Evolutionary conservation across 2,113 vertebrate genomes (phyloP).

Genomic region (Lichenostomus cassidix): DNA sequence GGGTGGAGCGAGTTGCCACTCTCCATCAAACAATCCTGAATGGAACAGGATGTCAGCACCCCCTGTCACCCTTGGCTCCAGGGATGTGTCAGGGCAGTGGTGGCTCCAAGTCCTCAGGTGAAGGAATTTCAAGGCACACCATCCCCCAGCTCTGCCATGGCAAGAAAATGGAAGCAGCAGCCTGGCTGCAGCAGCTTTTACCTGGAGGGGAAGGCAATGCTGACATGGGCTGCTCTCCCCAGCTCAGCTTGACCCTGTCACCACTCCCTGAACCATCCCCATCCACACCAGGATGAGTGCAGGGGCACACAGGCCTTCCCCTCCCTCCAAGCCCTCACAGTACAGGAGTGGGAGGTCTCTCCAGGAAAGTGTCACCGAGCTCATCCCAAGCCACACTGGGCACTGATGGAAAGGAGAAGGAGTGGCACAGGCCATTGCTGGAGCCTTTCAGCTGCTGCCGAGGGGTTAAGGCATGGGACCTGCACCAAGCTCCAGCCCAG

Average conservation of each 20-base stretch:
- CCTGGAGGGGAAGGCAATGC: background rate
- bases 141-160: background rate
- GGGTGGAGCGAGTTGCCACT: background rate
- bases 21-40: background rate
- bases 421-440: background rate
- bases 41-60: background rate
- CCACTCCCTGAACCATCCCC: accelerated
- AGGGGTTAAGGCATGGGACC: accelerated
- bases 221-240: background rate
- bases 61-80: accelerated
- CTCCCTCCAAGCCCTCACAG: background rate
- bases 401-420: background rate
- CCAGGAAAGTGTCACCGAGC: background rate
- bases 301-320: background rate
- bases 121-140: background rate
- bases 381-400: background rate
- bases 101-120: background rate
- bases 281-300: accelerated
- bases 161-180: background rate
- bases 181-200: background rate
- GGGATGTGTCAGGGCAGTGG: background rate
- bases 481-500: background rate
- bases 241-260: accelerated
- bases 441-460: background rate
- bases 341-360: background rate